Evolutionary conservation across 1,140 invertebrate genomes (phyloP).

Genomic region (Phymastichus coffea): DNA sequence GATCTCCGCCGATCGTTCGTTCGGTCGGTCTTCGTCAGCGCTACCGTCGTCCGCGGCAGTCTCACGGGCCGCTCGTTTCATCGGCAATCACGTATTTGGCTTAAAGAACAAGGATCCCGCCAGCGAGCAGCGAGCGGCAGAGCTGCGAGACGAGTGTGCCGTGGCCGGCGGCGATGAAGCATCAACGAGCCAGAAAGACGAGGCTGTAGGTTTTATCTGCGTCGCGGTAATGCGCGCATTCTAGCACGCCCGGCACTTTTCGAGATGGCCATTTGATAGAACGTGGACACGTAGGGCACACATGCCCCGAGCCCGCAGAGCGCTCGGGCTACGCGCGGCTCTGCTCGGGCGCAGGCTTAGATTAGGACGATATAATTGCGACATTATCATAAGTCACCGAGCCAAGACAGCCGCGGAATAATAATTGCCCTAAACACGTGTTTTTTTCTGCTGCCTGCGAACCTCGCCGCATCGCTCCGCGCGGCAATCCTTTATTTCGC

Average conservation of each 20-base stretch:
- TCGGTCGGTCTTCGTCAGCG: no score
- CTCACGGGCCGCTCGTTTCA: no score
- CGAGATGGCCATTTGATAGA: constrained; percentile 57
- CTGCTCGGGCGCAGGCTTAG: constrained; percentile 41
- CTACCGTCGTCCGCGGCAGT: no score
- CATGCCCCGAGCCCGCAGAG: constrained; percentile 30
- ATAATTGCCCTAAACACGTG: constrained; percentile 54
- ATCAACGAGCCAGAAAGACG: no score
- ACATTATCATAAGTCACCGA: constrained; percentile 58
- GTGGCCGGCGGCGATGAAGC: no score
- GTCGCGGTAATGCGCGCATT: constrained; percentile 47
- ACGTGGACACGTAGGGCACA: constrained; percentile 50
- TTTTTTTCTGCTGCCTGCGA: constrained; percentile 31
- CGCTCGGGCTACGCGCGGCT: constrained; percentile 16
- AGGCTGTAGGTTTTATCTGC: no score
- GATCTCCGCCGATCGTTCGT: no score
- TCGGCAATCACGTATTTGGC: no score
- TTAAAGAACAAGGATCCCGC: no score
- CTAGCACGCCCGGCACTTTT: constrained; percentile 56
- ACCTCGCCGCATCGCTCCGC: constrained; percentile 5
- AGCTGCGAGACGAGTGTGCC: background rate
- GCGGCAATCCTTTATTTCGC: no score
- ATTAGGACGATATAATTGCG: constrained; percentile 59
- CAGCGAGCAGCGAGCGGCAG: background rate
- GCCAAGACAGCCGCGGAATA: constrained; percentile 51